These are phyloP conservation scores for Deroplatys truncata DNA, from an alignment of 2,888 invertebrate genomes.

Conservation along the genomic window DNA sequence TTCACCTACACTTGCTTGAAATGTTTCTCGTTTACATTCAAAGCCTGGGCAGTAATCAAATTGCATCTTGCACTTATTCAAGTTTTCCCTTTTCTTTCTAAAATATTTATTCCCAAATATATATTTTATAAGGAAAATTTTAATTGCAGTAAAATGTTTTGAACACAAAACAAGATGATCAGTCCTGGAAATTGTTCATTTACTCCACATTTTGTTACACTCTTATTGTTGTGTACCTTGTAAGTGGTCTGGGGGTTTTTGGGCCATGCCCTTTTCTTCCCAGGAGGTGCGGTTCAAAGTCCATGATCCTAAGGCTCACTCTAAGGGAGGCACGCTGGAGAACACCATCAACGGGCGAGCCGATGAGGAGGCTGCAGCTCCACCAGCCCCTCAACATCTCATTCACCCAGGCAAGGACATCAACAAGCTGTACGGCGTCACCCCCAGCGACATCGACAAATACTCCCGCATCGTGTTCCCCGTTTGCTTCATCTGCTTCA, in stretches of 20 bases:
- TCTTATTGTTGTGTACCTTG: constrained; percentile 44
- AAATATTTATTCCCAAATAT: too few relatives aligned
- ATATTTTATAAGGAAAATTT: too few relatives aligned
- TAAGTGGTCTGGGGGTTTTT: constrained; percentile 44
- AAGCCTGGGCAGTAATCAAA: too few relatives aligned
- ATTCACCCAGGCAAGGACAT: constrained; percentile 81
- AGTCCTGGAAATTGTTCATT: background rate
- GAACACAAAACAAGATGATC: too few relatives aligned
- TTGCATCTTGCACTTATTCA: too few relatives aligned
- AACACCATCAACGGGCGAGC: constrained; percentile 81
- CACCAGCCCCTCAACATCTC: constrained; percentile 67
- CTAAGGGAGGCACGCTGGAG: constrained; percentile 86
- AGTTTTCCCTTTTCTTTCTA: too few relatives aligned
- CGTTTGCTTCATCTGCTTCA: constrained; percentile 97
- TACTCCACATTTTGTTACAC: background rate
- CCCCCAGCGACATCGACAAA: constrained; percentile 98
- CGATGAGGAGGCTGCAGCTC: constrained; percentile 59
- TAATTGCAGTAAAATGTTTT: too few relatives aligned
- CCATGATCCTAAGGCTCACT: constrained; percentile 89
- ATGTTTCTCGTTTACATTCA: too few relatives aligned
- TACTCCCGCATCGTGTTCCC: constrained; percentile 98
- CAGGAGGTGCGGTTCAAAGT: constrained; percentile 95
- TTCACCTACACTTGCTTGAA: too few relatives aligned
- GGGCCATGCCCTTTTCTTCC: constrained; percentile 43
- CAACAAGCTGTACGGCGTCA: constrained; percentile 84